Conservation (phyloP, 2,888 invertebrate species). For the Sesia bembeciformis region DNA sequence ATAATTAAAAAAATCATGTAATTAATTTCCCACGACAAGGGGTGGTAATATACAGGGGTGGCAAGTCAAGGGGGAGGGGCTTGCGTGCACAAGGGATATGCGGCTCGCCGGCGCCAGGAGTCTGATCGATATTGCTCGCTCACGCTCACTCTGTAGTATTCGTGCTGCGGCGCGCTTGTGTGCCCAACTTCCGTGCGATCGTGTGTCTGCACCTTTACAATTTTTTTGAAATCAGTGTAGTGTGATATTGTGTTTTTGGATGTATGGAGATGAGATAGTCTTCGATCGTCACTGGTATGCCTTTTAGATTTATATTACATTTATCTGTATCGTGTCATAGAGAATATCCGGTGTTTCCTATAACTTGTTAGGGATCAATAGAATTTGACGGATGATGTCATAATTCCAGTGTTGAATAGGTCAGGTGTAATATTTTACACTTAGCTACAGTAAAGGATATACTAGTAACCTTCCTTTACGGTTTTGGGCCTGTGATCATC, state of each 20-base stretch:
- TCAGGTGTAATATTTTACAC: background rate
- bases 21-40: slow-evolving; percentile 25
- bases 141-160: slow-evolving; percentile 44
- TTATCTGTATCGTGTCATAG: slow-evolving; percentile 4
- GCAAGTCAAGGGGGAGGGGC: slow-evolving; percentile 45
- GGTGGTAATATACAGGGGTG: slow-evolving; percentile 37
- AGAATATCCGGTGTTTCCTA: background rate
- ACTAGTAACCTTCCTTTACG: too few species aligned
- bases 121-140: slow-evolving; percentile 55
- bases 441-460: too few species aligned
- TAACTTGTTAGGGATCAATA: slow-evolving; percentile 36
- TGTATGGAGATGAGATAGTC: slow-evolving; percentile 58
- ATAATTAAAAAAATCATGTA: background rate
- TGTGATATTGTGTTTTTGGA: slow-evolving; percentile 29
- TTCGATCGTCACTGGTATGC: slow-evolving; percentile 37
- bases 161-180: slow-evolving; percentile 49
- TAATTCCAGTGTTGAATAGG: slow-evolving; percentile 17
- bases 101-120: slow-evolving; percentile 68
- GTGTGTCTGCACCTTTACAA: slow-evolving; percentile 26
- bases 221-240: slow-evolving; percentile 13
- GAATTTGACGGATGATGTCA: slow-evolving; percentile 44
- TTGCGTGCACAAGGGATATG: slow-evolving; percentile 67
- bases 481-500: too few species aligned
- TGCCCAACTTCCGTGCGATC: slow-evolving; percentile 26
- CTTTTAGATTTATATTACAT: slow-evolving; percentile 5